These are phyloP conservation scores for Bungarus multicinctus DNA, from an alignment of 2,113 vertebrate species.

Conservation along the genomic window DNA sequence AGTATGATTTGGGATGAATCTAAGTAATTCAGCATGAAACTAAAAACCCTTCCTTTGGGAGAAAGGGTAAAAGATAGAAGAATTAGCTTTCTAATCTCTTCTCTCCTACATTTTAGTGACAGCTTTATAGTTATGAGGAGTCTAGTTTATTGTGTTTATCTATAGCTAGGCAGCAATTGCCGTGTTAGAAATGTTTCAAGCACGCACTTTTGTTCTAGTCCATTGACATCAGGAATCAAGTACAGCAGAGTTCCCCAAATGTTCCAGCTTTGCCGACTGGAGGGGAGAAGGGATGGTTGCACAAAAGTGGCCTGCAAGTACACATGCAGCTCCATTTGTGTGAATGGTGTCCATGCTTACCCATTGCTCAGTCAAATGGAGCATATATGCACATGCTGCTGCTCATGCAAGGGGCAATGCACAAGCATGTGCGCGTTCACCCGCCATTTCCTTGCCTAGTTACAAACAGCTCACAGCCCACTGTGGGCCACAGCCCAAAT, in stretches of 20 bases:
- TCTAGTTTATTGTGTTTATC: not conserved
- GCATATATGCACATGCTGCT: fast-evolving
- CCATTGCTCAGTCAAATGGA: not conserved
- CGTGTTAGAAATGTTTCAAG: not conserved
- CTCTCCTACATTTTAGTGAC: not conserved
- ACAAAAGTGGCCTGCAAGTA: not conserved
- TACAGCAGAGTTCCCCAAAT: not conserved
- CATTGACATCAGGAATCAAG: not conserved
- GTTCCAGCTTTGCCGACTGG: fast-evolving
- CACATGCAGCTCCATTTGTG: not conserved
- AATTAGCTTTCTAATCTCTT: too few relatives aligned
- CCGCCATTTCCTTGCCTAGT: not conserved
- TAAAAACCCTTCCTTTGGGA: too few relatives aligned
- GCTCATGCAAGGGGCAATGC: not conserved
- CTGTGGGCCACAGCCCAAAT: not conserved
- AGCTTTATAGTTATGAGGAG: not conserved
- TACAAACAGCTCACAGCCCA: not conserved
- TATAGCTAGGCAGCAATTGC: not conserved
- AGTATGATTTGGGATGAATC: not conserved
- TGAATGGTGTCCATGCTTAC: not conserved
- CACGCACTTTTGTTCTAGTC: not conserved
- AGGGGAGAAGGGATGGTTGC: not conserved
- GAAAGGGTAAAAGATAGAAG: too few relatives aligned
- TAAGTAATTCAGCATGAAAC: not conserved
- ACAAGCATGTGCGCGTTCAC: not conserved